Base-by-base conservation (phyloP, 2,888 invertebrate genomes). In the Timema podura region DNA sequence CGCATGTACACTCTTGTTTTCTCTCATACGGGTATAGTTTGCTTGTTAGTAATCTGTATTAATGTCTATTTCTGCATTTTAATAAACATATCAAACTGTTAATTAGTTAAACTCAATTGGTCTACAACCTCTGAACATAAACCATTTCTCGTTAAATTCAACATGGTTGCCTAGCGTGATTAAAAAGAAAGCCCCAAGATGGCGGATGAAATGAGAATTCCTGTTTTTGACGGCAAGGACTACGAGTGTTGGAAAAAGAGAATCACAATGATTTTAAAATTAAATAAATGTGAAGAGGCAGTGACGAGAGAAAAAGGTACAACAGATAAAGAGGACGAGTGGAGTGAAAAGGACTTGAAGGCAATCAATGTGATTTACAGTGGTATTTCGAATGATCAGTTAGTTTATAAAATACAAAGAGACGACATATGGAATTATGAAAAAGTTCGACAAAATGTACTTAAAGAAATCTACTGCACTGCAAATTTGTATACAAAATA, bases 241-340 rank as follows among this genome's bases (percentile, higher is more conserved):
- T 49, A 49, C 11, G 49, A 49, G 49, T 49, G 49, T 13, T 49
- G 49, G 49, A 49, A 49, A 49, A 49, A 49, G 49, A 49, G 49
- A 49, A 49, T 49, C 49, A 49, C 49, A 11, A 49, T 51, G 51
- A 51, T 51, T 51, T n/a, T 51, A n/a, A 51, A 51, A n/a, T 51
- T 11, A n/a, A 51, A 51, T 2, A 13, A n/a, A 11, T 30, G 30
- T 30, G 30, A 3, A 30, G 30, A 30, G 30, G 30, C 30, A n/a
- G 30, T 30, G 3, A 30, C 1, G 30, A 30, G 30, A n/a, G 51
- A n/a, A 51, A 51, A 51, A 13, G 5, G 51, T 30, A 30, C 30
- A 3, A 30, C n/a, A 13, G 51, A 51, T n/a, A 51, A n/a, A 51
- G 51, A 5, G n/a, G 51, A 51, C 11, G 51, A 51, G n/a, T 51